Base-by-base conservation (phyloP, 2,797 vertebrate genomes). In the Sebastolobus altivelis region DNA sequence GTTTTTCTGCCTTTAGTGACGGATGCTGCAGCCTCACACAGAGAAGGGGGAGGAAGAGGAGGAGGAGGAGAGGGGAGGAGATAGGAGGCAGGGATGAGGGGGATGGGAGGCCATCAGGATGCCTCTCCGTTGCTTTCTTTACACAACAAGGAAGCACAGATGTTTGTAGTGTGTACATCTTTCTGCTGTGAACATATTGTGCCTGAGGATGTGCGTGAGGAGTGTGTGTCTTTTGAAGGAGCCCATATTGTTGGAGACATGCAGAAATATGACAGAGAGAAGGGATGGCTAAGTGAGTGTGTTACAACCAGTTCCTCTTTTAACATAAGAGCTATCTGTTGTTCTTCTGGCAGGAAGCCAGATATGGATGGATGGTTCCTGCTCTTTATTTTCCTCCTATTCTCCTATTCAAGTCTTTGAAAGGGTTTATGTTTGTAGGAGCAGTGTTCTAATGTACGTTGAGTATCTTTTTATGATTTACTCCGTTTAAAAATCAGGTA, bases 61-160 rank as follows among this genome's bases (percentile, higher is more conserved):
- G 65, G 29, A 25, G 65, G 20, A 66, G 27, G 40, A 67, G 69
- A 43, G 70, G 66, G 38, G 59, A 59, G 52, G 65, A 82, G 72
- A 85, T 63, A 68, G 67, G 76, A 80, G 55, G 58, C 38, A 89
- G 68, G 72, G 79, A 77, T 80, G 69, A 83, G 80, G 93, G 87
- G 90, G 91, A 90, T 81, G 92, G 89, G 81, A 92, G 89, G 89
- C 93, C 87, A 80, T 83, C 69, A 74, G 82, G 80, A 89, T 90
- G 79, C 52, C 69, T 85, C 49, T 86, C 52, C 61, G 69, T 81
- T 80, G 79, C 65, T 85, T 63, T 77, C 81, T 85, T 14, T 65
- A 58, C 35, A 82, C 69, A 88, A 77, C 67, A 83, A 79, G 82
- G 81, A 86, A 88, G 83, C 88, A 85, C 63, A 85, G 82, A 87